A percentile compares a stretch with the other conserved stretches of the same genome.
Conservation (phyloP, 2,113 vertebrate genomes). For the Phyllopteryx taeniolatus region DNA sequence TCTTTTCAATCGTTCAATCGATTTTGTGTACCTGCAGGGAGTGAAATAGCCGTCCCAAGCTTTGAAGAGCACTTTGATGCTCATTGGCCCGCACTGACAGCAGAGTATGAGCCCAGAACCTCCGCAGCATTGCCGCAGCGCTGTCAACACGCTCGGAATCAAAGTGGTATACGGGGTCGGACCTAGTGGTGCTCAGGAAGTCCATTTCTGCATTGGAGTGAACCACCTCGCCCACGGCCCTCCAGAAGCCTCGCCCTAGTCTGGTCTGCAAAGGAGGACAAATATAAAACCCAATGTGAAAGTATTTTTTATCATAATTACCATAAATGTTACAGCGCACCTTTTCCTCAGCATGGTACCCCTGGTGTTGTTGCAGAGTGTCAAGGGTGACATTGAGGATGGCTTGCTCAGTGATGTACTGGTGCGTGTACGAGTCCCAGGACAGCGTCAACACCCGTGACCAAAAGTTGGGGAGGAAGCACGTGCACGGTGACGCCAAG, state of each 20-base stretch:
- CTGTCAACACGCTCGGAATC: constrained; percentile 76
- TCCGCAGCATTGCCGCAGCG: constrained; percentile 56
- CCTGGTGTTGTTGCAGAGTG: constrained; percentile 46
- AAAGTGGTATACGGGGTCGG: constrained; percentile 81
- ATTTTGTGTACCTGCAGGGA: constrained; percentile 76
- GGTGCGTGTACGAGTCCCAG: constrained; percentile 80
- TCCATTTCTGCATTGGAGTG: constrained; percentile 80
- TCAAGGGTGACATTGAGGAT: constrained; percentile 76
- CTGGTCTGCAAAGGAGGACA: constrained; percentile 50
- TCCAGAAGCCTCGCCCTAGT: constrained; percentile 75
- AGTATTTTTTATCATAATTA: neutral
- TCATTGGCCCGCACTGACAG: constrained; percentile 64
- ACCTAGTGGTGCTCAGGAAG: constrained; percentile 72
- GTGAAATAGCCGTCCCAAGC: constrained; percentile 78
- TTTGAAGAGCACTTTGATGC: constrained; percentile 71
- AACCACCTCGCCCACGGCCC: constrained; percentile 78
- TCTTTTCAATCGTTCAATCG: too few species aligned
- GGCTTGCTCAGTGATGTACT: constrained; percentile 81
- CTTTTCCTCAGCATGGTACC: constrained; percentile 26
- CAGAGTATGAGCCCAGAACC: constrained; percentile 69
- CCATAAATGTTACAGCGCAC: constrained; percentile 34
- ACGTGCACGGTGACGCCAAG: constrained; percentile 44
- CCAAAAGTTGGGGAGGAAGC: constrained; percentile 85
- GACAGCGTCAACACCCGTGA: constrained; percentile 75
- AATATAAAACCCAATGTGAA: neutral